Base-by-base conservation (phyloP, 2,797 vertebrate species). In the Arnoldichthys spilopterus region DNA sequence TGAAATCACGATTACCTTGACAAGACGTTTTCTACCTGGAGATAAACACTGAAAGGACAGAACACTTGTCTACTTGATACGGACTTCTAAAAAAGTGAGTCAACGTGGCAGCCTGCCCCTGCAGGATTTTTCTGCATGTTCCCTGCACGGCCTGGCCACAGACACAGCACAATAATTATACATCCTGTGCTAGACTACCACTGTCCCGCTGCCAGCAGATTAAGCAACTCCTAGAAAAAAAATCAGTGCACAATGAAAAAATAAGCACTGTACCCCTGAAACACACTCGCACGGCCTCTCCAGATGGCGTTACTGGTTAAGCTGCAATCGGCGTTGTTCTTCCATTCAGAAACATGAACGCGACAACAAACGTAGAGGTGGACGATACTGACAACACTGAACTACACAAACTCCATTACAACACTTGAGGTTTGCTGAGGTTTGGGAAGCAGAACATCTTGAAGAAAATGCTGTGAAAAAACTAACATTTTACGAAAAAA, bases 111-210 rank as follows among this genome's bases (percentile, higher is more conserved):
- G 76, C 49, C 73, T 78, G 71, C 79, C 67, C 74, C 68, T 11
- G 61, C 49, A 75, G 76, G 47, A 69, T 82, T 84, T 81, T 72
- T 79, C 59, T 64, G 66, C 66, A 74, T 49, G 72, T 72, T 71
- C 7, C 18, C 43, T 79, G 75, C 43, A 72, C 74, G 18, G 37
- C 76, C 70, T 77, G 79, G 75, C 84, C 83, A 81, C 79, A 79
- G 72, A 82, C 59, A 77, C 32, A 82, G 64, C 73, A 73, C 76
- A 84, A 84, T 82, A 85, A 85, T 85, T 83, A 83, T 56, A 82
- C 11, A 26, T 78, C 81, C 74, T 68, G 49, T 64, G 70, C 54
- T 73, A 26, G 56, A 79, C 61, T 80, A 75, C 54, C 51, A 79
- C 62, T 47, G 61, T 83, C 68, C 30, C 58, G n/a, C 40, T 78